Evolutionary conservation across 1,140 invertebrate species (phyloP).

Genomic region (Chelonus insularis): DNA sequence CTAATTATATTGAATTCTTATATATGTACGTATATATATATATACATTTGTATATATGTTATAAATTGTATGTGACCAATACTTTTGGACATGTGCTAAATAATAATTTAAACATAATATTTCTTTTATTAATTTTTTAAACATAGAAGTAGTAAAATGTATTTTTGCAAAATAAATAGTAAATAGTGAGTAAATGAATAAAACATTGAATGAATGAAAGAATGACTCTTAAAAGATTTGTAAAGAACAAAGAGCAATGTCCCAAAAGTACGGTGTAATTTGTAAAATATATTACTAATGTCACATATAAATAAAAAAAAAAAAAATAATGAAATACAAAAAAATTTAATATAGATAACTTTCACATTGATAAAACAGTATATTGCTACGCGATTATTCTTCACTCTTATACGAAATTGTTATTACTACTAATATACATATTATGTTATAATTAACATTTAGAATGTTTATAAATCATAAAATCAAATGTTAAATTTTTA

Average conservation of each 20-base stretch:
- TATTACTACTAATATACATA: constrained; percentile 51
- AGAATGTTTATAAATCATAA: constrained; percentile 50
- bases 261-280: constrained; percentile 55
- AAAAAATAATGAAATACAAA: constrained; percentile 27
- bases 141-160: constrained; percentile 47
- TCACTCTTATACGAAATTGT: constrained; percentile 49
- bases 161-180: constrained; percentile 48
- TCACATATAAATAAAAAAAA: constrained; percentile 23
- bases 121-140: constrained; percentile 26
- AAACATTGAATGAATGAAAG: too few relatives aligned
- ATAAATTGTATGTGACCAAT: too few relatives aligned
- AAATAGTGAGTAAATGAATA: constrained; percentile 27
- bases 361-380: constrained; percentile 53
- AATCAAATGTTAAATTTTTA: constrained; percentile 51
- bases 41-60: too few relatives aligned
- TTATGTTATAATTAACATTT: constrained; percentile 54
- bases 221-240: too few relatives aligned
- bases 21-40: too few relatives aligned
- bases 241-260: too few relatives aligned
- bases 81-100: constrained; percentile 47
- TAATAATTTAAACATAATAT: constrained; percentile 40
- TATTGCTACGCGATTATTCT: constrained; percentile 41
- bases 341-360: constrained; percentile 43
- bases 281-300: constrained; percentile 47
- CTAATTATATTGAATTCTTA: too few relatives aligned